Percentiles rank a stretch among this genome's conserved stretches.
These are phyloP conservation scores for Desmophyllum pertusum DNA, from an alignment of 92 coral and sea anemone species.

Conservation along the genomic window DNA sequence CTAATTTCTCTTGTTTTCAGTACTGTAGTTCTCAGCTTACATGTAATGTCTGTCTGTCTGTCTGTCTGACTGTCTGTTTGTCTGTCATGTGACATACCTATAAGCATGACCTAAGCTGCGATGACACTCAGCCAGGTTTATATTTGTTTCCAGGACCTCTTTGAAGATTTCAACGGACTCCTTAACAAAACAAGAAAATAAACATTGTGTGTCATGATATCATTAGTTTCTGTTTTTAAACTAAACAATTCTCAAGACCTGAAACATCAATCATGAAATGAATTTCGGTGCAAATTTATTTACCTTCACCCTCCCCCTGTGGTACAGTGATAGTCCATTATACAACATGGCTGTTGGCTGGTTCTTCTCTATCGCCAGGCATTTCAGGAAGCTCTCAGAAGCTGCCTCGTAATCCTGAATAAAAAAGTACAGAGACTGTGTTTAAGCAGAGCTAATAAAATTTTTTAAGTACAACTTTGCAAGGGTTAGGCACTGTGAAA, in stretches of 20 bases:
- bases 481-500: no score
- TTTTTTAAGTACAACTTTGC: no score
- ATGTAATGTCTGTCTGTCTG: conserved; percentile 5
- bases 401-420: conserved; percentile 76
- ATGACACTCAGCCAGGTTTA: conserved; percentile 73
- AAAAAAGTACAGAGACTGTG: no score
- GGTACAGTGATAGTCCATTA: conserved; percentile 77
- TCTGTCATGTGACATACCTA: conserved; percentile 47
- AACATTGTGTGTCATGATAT: no score
- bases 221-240: no score
- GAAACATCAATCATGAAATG: no score
- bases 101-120: conserved; percentile 90
- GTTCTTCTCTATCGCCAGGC: conserved; percentile 62
- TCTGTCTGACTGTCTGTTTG: conserved; percentile 1
- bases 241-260: no score
- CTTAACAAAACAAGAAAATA: conserved; percentile 25
- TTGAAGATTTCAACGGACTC: conserved; percentile 76
- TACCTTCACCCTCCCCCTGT: conserved; percentile 82
- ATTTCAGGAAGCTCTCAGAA: conserved; percentile 68
- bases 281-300: no score
- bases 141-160: conserved; percentile 54
- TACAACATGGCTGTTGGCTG: conserved; percentile 83
- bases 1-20: not conserved
- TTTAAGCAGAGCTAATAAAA: no score
- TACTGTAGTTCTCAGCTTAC: no score